phyloP scores from a whole-genome alignment of 2,113 vertebrate genomes.

The Mus pahari region DNA sequence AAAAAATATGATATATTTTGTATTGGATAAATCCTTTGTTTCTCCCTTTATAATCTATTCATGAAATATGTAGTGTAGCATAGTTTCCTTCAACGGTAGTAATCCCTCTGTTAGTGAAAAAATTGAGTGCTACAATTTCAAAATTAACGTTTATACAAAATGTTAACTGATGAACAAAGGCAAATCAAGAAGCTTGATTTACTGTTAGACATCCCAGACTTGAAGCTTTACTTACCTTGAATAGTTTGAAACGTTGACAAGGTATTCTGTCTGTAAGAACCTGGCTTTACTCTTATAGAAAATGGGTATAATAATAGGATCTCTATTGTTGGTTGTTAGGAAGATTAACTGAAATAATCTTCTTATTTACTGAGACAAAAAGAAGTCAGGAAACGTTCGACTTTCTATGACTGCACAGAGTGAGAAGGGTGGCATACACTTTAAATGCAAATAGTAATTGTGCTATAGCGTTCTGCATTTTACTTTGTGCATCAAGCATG shows the following conservation, averaged over 20 bases:
- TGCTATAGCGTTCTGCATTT: slow-evolving; percentile 67
- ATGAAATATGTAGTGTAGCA: neutral
- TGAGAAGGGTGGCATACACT: slow-evolving; percentile 67
- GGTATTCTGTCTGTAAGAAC: neutral
- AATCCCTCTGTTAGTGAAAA: slow-evolving; percentile 2
- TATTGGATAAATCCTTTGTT: neutral
- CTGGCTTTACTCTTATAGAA: slow-evolving; percentile 54
- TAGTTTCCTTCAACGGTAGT: neutral
- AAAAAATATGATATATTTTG: slow-evolving; percentile 39
- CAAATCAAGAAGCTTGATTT: neutral
- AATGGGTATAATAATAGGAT: slow-evolving; percentile 34
- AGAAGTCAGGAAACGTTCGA: slow-evolving; percentile 56
- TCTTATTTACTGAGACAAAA: slow-evolving; percentile 64
- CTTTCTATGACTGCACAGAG: slow-evolving; percentile 52
- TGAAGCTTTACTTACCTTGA: neutral
- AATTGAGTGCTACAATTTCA: neutral
- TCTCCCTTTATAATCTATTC: neutral
- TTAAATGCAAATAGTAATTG: slow-evolving; percentile 82
- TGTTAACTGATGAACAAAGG: neutral
- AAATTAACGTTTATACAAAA: neutral
- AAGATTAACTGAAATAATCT: slow-evolving; percentile 66
- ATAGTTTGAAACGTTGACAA: neutral
- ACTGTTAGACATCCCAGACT: neutral
- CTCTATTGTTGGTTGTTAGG: slow-evolving; percentile 48
- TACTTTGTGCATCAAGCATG: slow-evolving; percentile 67